Conservation (phyloP, 2,888 invertebrate species). For the Himalopsyche tibetana region DNA sequence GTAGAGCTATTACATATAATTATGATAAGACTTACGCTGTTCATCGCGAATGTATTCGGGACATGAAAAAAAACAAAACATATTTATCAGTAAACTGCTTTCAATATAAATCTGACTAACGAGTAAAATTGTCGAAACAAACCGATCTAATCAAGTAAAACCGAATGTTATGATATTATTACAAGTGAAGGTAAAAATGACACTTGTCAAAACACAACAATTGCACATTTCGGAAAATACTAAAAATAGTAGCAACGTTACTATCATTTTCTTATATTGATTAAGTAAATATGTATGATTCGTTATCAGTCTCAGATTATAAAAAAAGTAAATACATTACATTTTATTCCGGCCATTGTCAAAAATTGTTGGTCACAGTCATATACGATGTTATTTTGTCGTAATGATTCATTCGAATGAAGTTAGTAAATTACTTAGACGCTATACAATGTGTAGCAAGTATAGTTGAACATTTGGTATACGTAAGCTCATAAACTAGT, state of each 20-base stretch:
- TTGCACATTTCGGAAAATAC: not conserved
- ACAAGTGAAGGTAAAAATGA: slow-evolving; percentile 40
- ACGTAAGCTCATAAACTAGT: not conserved
- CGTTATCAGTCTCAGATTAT: slow-evolving; percentile 5
- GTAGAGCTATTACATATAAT: not conserved
- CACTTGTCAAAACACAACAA: slow-evolving; percentile 21
- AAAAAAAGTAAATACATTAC: slow-evolving; percentile 68
- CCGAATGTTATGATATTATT: not conserved
- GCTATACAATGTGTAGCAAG: not conserved
- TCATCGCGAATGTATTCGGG: slow-evolving; percentile 66
- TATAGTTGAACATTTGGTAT: not conserved
- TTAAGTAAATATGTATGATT: not conserved
- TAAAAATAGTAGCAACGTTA: not conserved
- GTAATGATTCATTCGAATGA: slow-evolving; percentile 42
- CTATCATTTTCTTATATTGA: not conserved
- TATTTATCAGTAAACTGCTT: slow-evolving; percentile 29
- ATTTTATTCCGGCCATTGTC: slow-evolving; percentile 76
- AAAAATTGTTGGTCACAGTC: slow-evolving; percentile 60
- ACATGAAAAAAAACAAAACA: slow-evolving; percentile 67
- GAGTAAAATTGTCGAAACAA: not conserved
- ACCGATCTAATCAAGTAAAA: slow-evolving; percentile 44
- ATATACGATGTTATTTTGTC: slow-evolving; percentile 50
- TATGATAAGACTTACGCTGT: slow-evolving; percentile 70
- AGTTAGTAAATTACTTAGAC: not conserved
- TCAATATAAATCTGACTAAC: not conserved